phyloP scores from a whole-genome alignment of 2,888 invertebrate genomes.

The Yponomeuta sedellus region DNA sequence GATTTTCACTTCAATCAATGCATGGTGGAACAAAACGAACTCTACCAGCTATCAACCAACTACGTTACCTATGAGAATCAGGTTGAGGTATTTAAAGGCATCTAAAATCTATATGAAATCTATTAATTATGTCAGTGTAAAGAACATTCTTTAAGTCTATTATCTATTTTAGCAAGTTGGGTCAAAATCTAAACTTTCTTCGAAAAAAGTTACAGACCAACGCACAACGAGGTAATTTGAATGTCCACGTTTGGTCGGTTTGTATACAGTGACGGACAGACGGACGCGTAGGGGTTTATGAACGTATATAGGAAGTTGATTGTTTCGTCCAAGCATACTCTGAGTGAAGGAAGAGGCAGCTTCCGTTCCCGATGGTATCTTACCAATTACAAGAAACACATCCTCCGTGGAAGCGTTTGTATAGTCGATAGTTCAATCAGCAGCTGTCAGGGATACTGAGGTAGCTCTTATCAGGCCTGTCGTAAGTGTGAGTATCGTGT shows the following conservation, averaged over 20 bases:
- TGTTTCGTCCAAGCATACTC: neutral
- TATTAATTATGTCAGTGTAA: too few species aligned
- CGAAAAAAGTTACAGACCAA: too few species aligned
- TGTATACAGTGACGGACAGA: neutral
- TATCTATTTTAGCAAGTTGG: too few species aligned
- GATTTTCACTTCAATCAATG: neutral
- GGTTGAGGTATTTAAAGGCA: too few species aligned
- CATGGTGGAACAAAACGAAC: neutral
- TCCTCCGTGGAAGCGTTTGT: neutral
- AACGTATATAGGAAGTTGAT: neutral
- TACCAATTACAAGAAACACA: neutral
- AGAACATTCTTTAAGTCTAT: too few species aligned
- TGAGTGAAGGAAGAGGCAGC: neutral
- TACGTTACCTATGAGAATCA: too few species aligned
- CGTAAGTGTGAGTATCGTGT: too few species aligned
- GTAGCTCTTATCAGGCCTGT: too few species aligned
- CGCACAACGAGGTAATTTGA: too few species aligned
- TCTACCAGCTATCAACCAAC: neutral
- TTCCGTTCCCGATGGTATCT: constrained; percentile 3
- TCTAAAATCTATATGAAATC: too few species aligned
- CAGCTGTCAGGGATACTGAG: too few species aligned
- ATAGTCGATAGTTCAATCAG: neutral
- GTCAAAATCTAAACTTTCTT: too few species aligned
- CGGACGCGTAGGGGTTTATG: neutral
- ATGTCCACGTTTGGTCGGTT: neutral